phyloP scores from a whole-genome alignment of 2,888 invertebrate species.

The Acronicta alni region DNA sequence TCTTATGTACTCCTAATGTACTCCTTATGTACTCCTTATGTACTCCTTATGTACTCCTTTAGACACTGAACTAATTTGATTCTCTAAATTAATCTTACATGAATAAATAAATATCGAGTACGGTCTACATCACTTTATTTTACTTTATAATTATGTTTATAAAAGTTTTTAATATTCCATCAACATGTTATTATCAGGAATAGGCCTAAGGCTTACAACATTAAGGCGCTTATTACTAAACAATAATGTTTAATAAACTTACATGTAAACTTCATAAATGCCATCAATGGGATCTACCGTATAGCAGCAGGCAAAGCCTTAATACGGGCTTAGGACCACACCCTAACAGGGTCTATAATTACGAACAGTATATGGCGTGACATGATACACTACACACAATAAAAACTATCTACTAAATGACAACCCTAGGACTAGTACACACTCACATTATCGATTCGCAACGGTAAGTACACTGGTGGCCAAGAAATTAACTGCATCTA shows the following conservation, averaged over 20 bases:
- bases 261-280: background rate
- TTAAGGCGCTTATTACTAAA: background rate
- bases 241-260: background rate
- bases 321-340: background rate
- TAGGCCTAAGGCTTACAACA: background rate
- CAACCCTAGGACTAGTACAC: conserved; percentile 43
- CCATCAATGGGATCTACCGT: background rate
- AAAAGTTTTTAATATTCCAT: too few relatives aligned
- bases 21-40: too few relatives aligned
- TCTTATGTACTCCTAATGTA: too few relatives aligned
- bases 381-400: conserved; percentile 5
- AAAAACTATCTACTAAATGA: conserved; percentile 6
- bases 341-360: background rate
- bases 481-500: conserved; percentile 64
- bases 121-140: too few relatives aligned
- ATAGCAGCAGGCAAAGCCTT: background rate
- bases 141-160: too few relatives aligned
- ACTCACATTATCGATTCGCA: conserved; percentile 63
- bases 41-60: too few relatives aligned
- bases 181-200: too few relatives aligned
- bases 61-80: too few relatives aligned
- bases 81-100: too few relatives aligned
- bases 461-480: conserved; percentile 56
- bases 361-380: background rate
- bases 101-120: too few relatives aligned